Evolutionary conservation across 2,888 invertebrate genomes (phyloP), one percentile per base, ranked within the genome.

Genomic region (Napeogenes sylphis): DNA sequence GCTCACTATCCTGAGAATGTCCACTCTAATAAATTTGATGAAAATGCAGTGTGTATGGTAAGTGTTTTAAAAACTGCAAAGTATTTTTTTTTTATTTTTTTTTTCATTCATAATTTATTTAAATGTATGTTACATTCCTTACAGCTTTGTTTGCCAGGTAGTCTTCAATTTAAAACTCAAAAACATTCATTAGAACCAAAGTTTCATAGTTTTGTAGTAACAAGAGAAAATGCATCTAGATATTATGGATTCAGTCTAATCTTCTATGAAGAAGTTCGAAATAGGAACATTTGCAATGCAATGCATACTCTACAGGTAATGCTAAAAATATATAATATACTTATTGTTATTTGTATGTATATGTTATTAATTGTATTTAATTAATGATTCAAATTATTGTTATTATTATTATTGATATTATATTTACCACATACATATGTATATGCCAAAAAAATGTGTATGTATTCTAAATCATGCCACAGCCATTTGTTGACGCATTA

Each of bases 151-250:
- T 91, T 99, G 81, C 99, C 99, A 64, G 95, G 95, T 85, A 99
- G 99, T 54, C 90, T 99, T 60, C 94, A 96, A 77, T 99, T 99
- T 90, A 94, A 97, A 70, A 99, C 98, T 12, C 98, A 99, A 83
- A 97, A 97, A 84, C 97, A 98, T 85, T 93, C 93, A 65, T 91
- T 94, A 79, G 95, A 96, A 74, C 96, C 98, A 12, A 93, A 92
- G 78, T 98, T 99, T 85, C 99, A 99, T 87, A 97, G 98, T 56
- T 99, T 99, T 91, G 94, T 99, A 62, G 97, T 99, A 67, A 99
- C 99, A 13, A 93, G 96, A 74, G 99, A 99, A 91, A 98, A 99
- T 93, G 99, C 99, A 61, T 95, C 95, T 71, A 92, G 98, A 72
- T 95, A 95, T 72, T 98, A 97, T 91, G 99, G 99, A 65, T 98